phyloP scores from a whole-genome alignment of 1,140 invertebrate species.

The Caerostris extrusa region DNA sequence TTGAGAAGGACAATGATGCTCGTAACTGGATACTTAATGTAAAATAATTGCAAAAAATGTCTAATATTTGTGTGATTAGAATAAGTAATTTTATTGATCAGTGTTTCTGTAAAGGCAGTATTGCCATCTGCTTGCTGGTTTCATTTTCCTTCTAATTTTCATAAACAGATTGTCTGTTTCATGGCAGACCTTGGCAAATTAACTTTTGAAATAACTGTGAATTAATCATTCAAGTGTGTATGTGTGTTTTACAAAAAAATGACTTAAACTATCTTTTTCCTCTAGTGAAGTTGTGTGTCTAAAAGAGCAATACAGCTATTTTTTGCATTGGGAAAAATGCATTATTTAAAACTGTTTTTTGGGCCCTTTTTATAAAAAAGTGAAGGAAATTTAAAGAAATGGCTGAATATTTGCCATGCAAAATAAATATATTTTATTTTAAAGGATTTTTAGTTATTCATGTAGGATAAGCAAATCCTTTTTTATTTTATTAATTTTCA shows the following conservation, averaged over 20 bases:
- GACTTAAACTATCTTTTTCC: slow-evolving; percentile 32
- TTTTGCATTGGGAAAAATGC: slow-evolving; percentile 49
- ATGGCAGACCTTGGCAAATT: slow-evolving; percentile 73
- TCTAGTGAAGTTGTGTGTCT: slow-evolving; percentile 69
- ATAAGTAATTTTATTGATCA: neutral
- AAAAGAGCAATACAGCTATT: slow-evolving; percentile 67
- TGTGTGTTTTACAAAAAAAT: slow-evolving; percentile 43
- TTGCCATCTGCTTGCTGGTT: slow-evolving; percentile 44
- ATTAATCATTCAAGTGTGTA: slow-evolving; percentile 59
- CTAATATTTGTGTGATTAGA: slow-evolving; percentile 39
- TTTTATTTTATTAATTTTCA: slow-evolving; percentile 7
- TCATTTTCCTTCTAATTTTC: neutral
- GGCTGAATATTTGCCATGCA: neutral
- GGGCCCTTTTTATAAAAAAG: slow-evolving; percentile 51
- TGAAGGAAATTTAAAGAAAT: neutral
- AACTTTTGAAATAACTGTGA: slow-evolving; percentile 67
- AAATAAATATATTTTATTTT: neutral
- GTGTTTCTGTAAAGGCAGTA: neutral
- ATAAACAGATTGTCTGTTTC: slow-evolving; percentile 66
- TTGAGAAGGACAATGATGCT: neutral
- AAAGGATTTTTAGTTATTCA: neutral
- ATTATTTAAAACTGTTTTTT: slow-evolving; percentile 63
- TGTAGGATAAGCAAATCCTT: neutral
- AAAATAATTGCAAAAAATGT: neutral
- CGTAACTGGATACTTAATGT: slow-evolving; percentile 26